Base-by-base conservation (phyloP, 2,888 invertebrate species). In the Caenorhabditis sulstoni region DNA sequence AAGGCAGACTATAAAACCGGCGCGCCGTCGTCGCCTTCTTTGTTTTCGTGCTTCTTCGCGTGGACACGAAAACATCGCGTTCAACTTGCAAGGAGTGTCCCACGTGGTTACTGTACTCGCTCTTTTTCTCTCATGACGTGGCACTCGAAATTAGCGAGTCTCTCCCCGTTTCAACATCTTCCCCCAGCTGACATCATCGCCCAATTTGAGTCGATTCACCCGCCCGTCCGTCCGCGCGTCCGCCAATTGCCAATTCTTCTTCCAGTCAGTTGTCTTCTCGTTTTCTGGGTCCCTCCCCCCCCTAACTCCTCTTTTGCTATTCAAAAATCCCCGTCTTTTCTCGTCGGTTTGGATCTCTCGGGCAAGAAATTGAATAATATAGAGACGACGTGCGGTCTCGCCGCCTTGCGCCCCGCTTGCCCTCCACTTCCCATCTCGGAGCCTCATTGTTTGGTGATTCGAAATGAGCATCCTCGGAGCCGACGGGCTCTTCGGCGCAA, bases 331-430 rank as follows among this genome's bases (percentile, higher is more conserved):
- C 29, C 35, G 47, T 41, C 70, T 29, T 50, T 50, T 50, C 23
- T 37, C 35, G 22, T 50, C 50, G 50, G 29, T 59, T 58, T 41
- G 58, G 49, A 68, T 68, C 67, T 58, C 67, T 29, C 29, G 29
- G 58, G 67, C 58, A 58, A 73, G 53, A 66, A 67, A 67, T 61
- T 61, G 74, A 74, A 66, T 66, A 61, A 66, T 75, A 67, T 67
- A 47, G 75, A 67, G 75, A 67, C 22, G 49, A 52, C 29, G 47
- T 47, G 29, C 29, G 37, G 22, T 22, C 45, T 57, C 39, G 18
- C 49, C 49, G 22, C 52, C 52, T 68, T 44, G 20, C 37, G n/a
- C 22, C 67, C 41, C 20, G 29, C 29, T 16, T 52, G 45, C 52
- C 49, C 57, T 49, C 45, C 50, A 35, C 18, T 29, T 50, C 23